Evolutionary conservation across 2,797 vertebrate species (phyloP), one percentile per base, ranked within the genome.

Genomic region (Vespertilio murinus): DNA sequence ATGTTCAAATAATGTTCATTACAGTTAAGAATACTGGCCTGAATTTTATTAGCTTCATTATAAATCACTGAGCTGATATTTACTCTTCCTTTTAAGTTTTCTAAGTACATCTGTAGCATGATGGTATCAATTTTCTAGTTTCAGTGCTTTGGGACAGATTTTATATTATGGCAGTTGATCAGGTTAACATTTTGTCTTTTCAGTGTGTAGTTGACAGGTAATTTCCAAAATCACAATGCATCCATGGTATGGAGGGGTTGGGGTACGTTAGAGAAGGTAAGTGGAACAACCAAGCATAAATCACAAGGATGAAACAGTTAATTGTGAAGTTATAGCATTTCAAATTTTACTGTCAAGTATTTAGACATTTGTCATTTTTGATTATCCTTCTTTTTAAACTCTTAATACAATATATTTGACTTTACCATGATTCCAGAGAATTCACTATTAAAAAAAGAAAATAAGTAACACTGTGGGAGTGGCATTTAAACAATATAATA

Each of bases 31-130:
- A 98, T 97, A 97, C 97, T 1, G 2, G 97, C 97, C 98, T 98
- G 97, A 98, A 97, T 98, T 98, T 98, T 98, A 98, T 98, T 98
- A 98, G 98, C 97, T 98, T 98, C 97, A 80, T 98, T 98, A 97
- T 98, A 98, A 98, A 98, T 97, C 97, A 98, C 97, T 95, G 97
- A 97, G 96, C 97, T 98, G 97, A 98, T 98, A 98, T 97, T 98
- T 98, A 97, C 97, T 98, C 89, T 97, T 97, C 96, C 97, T 98
- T 98, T 97, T 97, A 98, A 97, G 96, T 98, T 98, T 97, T 97
- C 96, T 97, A 97, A 97, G 97, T 97, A 89, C 87, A 96, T 96
- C 96, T 97, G 56, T 98, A 97, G 97, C 89, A 79, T 96, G 95
- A 95, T 97, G 98, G 97, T 96, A 94, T 97, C 98, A 95, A 96